phyloP scores from a whole-genome alignment of 1,140 invertebrate species.

The Cotesia chilonis region DNA sequence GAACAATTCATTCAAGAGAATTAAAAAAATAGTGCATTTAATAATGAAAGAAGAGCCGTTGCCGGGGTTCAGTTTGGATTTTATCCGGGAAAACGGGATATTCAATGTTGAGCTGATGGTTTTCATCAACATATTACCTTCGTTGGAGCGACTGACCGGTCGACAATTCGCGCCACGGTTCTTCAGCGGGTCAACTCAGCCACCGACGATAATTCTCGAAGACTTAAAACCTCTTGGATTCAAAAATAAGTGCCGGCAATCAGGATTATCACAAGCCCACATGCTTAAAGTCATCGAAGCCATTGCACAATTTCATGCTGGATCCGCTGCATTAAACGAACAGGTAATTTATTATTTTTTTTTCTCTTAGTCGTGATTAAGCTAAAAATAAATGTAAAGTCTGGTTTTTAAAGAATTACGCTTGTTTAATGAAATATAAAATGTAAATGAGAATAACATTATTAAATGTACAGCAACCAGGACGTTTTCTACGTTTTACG shows the following conservation, averaged over 20 bases:
- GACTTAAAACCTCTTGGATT: conserved; percentile 18
- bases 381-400: background rate
- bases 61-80: conserved; percentile 26
- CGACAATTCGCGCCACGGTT: conserved; percentile 22
- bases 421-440: background rate
- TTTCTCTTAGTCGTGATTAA: background rate
- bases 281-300: conserved; percentile 24
- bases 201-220: conserved; percentile 22
- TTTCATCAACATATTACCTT: conserved; percentile 13
- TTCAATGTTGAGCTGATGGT: conserved; percentile 20
- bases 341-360: conserved; percentile 45
- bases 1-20: background rate
- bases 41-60: conserved; percentile 24
- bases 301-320: conserved; percentile 19
- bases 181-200: conserved; percentile 11
- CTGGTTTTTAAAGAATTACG: no score
- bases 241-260: conserved; percentile 9
- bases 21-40: conserved; percentile 15
- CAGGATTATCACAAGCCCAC: conserved; percentile 14
- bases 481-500: conserved; percentile 26
- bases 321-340: conserved; percentile 55
- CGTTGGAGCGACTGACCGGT: conserved; percentile 4
- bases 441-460: background rate
- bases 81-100: conserved; percentile 17
- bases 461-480: conserved; percentile 49